Conservation (phyloP, 2,113 vertebrate species). For the Micronisus gabar region DNA sequence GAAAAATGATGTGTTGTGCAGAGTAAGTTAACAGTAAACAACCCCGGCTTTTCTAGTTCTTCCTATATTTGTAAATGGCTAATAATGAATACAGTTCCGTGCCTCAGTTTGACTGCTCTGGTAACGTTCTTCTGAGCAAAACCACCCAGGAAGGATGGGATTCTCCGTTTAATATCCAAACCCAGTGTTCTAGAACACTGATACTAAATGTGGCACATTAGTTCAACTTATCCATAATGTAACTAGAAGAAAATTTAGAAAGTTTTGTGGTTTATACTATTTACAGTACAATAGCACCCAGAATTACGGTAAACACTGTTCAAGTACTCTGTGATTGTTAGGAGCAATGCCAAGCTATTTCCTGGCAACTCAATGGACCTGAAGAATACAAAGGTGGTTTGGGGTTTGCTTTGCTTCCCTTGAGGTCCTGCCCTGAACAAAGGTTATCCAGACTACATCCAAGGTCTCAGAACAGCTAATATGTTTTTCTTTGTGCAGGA, state of each 20-base stretch:
- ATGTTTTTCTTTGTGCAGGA: not conserved
- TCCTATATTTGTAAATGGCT: not conserved
- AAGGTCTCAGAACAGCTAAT: not conserved
- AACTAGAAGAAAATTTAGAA: not conserved
- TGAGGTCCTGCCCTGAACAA: not conserved
- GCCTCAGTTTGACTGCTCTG: not conserved
- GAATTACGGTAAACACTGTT: not conserved
- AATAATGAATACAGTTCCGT: not conserved
- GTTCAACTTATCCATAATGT: not conserved
- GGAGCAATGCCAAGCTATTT: not conserved
- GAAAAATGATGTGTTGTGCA: not conserved
- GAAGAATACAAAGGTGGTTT: not conserved
- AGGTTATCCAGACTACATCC: not conserved
- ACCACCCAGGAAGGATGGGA: not conserved
- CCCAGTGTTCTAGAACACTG: not conserved
- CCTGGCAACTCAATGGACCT: not conserved
- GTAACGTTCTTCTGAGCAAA: not conserved
- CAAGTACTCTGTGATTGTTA: not conserved
- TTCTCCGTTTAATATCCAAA: not conserved
- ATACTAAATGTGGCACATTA: not conserved
- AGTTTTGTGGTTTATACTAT: not conserved
- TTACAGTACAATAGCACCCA: not conserved
- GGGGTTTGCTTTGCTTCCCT: not conserved
- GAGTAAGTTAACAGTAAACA: not conserved
- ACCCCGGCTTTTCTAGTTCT: not conserved